These are phyloP conservation scores for Aphis gossypii DNA, from an alignment of 1,140 invertebrate species.

Conservation along the genomic window DNA sequence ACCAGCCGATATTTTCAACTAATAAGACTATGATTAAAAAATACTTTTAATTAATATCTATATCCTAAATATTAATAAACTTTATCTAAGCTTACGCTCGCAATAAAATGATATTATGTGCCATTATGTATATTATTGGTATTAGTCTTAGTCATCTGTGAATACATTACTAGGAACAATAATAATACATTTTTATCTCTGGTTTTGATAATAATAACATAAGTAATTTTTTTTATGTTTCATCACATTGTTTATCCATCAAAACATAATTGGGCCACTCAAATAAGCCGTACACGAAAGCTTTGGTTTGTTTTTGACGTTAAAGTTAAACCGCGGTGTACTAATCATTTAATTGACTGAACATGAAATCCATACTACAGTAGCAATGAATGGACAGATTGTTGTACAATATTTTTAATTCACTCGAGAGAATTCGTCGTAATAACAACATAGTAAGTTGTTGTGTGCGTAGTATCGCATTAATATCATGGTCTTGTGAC, in stretches of 20 bases:
- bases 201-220: background rate
- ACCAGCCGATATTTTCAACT: background rate
- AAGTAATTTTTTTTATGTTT: constrained; percentile 8
- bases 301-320: constrained; percentile 43
- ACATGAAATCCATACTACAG: constrained; percentile 24
- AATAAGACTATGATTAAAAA: background rate
- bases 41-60: too few species aligned
- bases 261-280: constrained; percentile 24
- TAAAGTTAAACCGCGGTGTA: constrained; percentile 1
- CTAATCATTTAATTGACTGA: constrained; percentile 45
- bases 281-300: constrained; percentile 11
- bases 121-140: too few species aligned
- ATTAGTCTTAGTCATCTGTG: too few species aligned
- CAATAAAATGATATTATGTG: too few species aligned
- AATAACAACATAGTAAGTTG: background rate
- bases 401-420: constrained; percentile 9
- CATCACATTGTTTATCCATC: constrained; percentile 30
- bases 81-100: too few species aligned
- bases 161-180: too few species aligned
- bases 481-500: background rate
- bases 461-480: background rate
- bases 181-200: too few species aligned
- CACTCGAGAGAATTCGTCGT: constrained; percentile 14
- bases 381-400: background rate
- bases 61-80: too few species aligned